Percentiles rank a stretch among this genome's conserved stretches.
phyloP scores from a whole-genome alignment of 1,140 invertebrate species.

The Drosophila serrata region DNA sequence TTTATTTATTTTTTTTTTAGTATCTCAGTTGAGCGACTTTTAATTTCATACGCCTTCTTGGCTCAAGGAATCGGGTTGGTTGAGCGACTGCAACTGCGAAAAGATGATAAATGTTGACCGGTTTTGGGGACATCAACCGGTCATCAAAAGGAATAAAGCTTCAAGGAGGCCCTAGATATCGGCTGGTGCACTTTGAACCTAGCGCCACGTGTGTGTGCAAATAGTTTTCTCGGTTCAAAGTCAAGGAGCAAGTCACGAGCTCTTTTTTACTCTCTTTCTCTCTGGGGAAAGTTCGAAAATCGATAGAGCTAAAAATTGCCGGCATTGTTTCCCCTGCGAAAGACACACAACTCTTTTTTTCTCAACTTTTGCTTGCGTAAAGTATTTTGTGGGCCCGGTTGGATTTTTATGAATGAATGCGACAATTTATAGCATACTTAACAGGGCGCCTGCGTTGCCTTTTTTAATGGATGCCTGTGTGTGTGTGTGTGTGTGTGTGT shows the following conservation, averaged over 20 bases:
- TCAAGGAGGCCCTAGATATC: slow-evolving; percentile 9
- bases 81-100: slow-evolving; percentile 49
- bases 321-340: slow-evolving; percentile 28
- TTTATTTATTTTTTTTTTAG: slow-evolving; percentile 5
- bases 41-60: slow-evolving; percentile 82
- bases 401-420: slow-evolving; percentile 76
- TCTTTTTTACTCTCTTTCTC: background rate
- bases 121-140: slow-evolving; percentile 44
- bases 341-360: background rate
- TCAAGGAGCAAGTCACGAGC: slow-evolving; percentile 26
- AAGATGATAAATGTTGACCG: slow-evolving; percentile 72
- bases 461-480: slow-evolving; percentile 2
- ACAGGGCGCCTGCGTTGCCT: slow-evolving; percentile 67
- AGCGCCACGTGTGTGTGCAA: slow-evolving; percentile 17
- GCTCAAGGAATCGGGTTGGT: slow-evolving; percentile 56
- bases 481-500: slow-evolving; percentile 21
- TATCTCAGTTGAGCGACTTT: slow-evolving; percentile 71
- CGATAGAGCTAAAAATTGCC: slow-evolving; percentile 81
- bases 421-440: slow-evolving; percentile 73
- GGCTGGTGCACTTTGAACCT: slow-evolving; percentile 35
- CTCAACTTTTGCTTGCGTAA: slow-evolving; percentile 57
- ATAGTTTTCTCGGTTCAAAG: slow-evolving; percentile 40
- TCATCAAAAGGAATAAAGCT: slow-evolving; percentile 1
- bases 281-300: slow-evolving; percentile 56
- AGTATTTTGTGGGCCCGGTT: slow-evolving; percentile 49